Percentiles rank a stretch among this genome's conserved stretches.
These are phyloP conservation scores for Agriotes lineatus DNA, from an alignment of 2,888 invertebrate species.

Conservation along the genomic window DNA sequence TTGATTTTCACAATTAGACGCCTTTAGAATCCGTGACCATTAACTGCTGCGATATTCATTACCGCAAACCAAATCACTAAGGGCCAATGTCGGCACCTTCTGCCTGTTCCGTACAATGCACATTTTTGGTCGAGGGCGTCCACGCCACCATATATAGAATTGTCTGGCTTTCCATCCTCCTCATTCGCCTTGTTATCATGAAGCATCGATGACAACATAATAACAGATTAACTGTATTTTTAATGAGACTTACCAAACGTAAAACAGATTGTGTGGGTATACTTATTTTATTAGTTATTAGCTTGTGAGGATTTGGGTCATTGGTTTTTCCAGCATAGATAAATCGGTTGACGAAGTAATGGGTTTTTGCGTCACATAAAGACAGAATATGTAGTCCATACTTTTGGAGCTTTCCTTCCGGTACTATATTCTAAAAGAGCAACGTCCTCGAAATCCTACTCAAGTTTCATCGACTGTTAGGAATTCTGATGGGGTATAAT, in stretches of 20 bases:
- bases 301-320: no score
- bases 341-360: background rate
- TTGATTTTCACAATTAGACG: no score
- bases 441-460: conserved; percentile 22
- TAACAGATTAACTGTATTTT: background rate
- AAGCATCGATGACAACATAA: background rate
- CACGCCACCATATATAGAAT: background rate
- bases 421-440: conserved; percentile 20
- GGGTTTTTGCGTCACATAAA: background rate
- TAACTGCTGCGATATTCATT: no score
- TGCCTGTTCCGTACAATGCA: background rate
- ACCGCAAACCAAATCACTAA: no score
- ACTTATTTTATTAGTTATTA: no score
- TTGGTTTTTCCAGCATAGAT: background rate
- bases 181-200: background rate
- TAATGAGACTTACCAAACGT: no score
- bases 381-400: background rate
- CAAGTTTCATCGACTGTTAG: conserved; percentile 28
- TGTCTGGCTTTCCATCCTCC: background rate
- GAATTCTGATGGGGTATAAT: conserved; percentile 3
- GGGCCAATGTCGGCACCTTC: background rate
- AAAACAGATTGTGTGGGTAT: no score
- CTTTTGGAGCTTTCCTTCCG: background rate
- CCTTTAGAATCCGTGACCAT: no score
- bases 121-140: background rate